phyloP scores from a whole-genome alignment of 53 echinoderm and acorn worm species.

The Paracentrotus lividus region DNA sequence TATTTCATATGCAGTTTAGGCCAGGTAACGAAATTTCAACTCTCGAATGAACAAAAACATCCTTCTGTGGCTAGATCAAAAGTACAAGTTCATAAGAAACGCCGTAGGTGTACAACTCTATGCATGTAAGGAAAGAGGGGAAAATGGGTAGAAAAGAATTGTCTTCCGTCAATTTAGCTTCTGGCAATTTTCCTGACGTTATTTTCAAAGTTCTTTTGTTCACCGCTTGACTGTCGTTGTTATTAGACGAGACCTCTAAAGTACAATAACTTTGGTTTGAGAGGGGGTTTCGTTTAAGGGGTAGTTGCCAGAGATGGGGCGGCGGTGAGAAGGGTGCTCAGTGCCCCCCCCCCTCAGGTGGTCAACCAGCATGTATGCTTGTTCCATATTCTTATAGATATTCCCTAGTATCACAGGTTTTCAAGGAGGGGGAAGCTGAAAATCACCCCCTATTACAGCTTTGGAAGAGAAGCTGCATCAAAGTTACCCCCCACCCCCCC shows the following conservation, averaged over 20 bases:
- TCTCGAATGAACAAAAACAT: slow-evolving; percentile 44
- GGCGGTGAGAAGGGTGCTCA: background rate
- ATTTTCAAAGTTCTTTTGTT: slow-evolving; percentile 54
- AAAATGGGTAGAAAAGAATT: slow-evolving; percentile 22
- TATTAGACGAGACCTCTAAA: slow-evolving; percentile 27
- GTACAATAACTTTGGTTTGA: slow-evolving; percentile 38
- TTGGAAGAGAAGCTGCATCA: too few species aligned
- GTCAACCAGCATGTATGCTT: too few species aligned
- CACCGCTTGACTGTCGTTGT: slow-evolving; percentile 62
- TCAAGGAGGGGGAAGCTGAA: too few species aligned
- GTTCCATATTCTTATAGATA: too few species aligned
- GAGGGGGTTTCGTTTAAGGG: background rate
- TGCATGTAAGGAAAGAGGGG: background rate
- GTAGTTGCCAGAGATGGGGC: background rate
- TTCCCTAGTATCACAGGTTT: too few species aligned
- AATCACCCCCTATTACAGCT: too few species aligned
- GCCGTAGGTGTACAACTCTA: slow-evolving; percentile 60
- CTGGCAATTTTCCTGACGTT: slow-evolving; percentile 21
- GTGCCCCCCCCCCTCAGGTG: too few species aligned
- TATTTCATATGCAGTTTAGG: background rate
- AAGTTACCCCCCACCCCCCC: too few species aligned
- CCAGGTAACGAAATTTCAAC: slow-evolving; percentile 53
- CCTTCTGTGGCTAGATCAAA: slow-evolving; percentile 39
- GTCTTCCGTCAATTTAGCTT: slow-evolving; percentile 52
- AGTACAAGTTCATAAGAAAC: slow-evolving; percentile 62